phyloP scores from a whole-genome alignment of 2,797 vertebrate genomes.

The Harpagifer antarcticus region DNA sequence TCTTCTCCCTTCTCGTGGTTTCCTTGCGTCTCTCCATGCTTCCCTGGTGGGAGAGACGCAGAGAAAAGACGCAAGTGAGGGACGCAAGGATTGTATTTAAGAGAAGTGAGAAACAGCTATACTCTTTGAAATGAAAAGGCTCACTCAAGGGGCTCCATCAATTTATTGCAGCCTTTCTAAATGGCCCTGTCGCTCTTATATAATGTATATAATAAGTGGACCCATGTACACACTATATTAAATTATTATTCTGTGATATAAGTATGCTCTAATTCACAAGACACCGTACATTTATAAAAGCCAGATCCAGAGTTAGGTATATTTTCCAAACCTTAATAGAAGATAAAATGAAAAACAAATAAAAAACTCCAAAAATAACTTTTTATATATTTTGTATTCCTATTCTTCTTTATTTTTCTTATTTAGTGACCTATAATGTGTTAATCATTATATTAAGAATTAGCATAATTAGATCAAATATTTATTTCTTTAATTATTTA shows the following conservation, averaged over 20 bases:
- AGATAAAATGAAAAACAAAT: no score
- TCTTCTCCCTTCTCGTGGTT: no score
- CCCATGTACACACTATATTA: neutral
- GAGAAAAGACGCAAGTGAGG: no score
- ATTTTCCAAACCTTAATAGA: no score
- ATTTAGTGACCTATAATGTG: neutral
- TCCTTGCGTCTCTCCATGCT: no score
- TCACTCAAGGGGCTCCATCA: neutral
- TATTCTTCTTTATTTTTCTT: neutral
- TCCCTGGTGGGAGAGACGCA: no score
- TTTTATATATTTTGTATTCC: neutral
- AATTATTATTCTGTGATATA: neutral
- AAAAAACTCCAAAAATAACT: neutral
- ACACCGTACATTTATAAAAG: neutral
- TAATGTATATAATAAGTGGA: neutral
- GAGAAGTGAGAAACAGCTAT: no score
- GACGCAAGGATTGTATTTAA: no score
- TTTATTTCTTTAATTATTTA: neutral
- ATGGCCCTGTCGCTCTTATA: neutral
- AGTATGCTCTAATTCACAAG: neutral
- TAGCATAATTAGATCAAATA: neutral
- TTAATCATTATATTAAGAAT: neutral
- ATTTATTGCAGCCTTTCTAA: neutral
- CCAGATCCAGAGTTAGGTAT: neutral
- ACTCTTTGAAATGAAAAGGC: neutral